phyloP scores from a whole-genome alignment of 2,113 vertebrate genomes.

The Eubucco bourcierii region DNA sequence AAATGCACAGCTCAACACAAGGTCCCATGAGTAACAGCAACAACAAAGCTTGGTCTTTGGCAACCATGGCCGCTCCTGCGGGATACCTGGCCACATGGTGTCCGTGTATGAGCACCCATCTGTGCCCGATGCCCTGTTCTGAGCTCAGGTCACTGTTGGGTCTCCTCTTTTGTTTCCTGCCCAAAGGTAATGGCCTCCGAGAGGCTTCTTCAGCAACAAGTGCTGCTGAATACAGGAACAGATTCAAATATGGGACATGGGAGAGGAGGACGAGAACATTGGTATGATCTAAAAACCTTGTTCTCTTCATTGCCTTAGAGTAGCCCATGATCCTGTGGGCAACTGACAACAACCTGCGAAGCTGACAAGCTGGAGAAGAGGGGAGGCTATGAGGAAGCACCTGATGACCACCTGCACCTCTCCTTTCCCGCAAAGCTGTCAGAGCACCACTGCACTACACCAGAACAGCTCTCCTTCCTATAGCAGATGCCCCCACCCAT shows the following conservation, averaged over 20 bases:
- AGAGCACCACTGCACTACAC: not conserved
- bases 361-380: accelerated
- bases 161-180: not conserved
- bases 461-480: not conserved
- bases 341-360: accelerated
- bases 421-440: not conserved
- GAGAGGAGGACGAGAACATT: not conserved
- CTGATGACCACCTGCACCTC: accelerated
- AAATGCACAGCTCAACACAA: accelerated
- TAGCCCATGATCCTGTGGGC: accelerated
- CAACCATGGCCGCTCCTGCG: accelerated
- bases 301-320: not conserved
- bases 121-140: not conserved
- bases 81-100: not conserved
- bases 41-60: accelerated
- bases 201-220: not conserved
- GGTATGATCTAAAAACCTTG: not conserved
- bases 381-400: not conserved
- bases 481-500: accelerated
- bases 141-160: accelerated
- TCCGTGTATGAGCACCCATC: accelerated
- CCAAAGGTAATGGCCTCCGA: accelerated
- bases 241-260: not conserved
- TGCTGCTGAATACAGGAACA: accelerated
- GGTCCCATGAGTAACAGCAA: accelerated